Evolutionary conservation across 2,113 vertebrate species (phyloP).

Genomic region (Anthoscopus minutus): DNA sequence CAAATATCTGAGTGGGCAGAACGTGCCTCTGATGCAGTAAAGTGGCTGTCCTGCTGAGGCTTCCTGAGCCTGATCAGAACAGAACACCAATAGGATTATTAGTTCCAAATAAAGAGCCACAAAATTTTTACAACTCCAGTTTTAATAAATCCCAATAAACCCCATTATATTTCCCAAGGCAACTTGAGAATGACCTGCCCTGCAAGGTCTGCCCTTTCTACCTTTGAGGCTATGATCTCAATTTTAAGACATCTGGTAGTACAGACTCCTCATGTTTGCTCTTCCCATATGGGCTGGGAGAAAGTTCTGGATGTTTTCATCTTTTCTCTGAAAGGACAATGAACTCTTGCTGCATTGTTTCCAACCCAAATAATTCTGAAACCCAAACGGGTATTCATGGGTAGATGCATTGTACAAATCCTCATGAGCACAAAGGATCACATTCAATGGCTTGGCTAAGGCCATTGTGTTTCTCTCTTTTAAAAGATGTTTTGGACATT

Average conservation of each 20-base stretch:
- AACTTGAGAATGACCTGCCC: not conserved
- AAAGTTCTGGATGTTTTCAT: not conserved
- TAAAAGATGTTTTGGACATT: not conserved
- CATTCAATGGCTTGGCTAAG: not conserved
- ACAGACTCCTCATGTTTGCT: not conserved
- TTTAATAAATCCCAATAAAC: not conserved
- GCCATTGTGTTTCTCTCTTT: not conserved
- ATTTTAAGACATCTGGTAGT: not conserved
- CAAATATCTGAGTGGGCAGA: not conserved
- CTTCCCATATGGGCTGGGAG: not conserved
- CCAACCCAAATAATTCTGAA: not conserved
- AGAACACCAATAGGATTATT: not conserved
- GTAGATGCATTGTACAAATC: not conserved
- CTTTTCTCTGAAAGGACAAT: not conserved
- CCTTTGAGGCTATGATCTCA: not conserved
- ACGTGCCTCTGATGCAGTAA: accelerated
- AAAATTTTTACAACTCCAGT: not conserved
- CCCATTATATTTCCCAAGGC: not conserved
- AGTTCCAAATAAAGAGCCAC: not conserved
- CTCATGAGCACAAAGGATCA: not conserved
- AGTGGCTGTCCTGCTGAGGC: accelerated
- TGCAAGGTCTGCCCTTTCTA: not conserved
- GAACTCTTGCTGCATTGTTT: not conserved
- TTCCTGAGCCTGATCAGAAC: not conserved
- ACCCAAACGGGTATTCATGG: not conserved